phyloP scores from a whole-genome alignment of 2,113 vertebrate genomes.

The Hiodon alosoides region DNA sequence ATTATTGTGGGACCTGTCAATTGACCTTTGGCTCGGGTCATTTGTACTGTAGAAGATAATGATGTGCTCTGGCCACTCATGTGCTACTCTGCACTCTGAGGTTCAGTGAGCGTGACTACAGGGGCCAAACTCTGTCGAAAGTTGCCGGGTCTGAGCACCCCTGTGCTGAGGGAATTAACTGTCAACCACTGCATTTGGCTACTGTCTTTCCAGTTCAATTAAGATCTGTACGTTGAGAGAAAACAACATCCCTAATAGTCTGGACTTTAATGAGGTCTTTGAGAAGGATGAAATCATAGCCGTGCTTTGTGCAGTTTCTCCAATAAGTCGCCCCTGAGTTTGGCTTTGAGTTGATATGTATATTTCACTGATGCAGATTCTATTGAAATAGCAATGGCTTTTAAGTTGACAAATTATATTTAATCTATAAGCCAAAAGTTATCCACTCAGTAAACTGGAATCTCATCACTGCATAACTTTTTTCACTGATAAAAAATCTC shows the following conservation, averaged over 20 bases:
- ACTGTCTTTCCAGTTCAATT: constrained; percentile 29
- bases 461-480: constrained; percentile 9
- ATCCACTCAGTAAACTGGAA: constrained; percentile 27
- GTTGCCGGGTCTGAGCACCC: neutral
- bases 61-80: constrained; percentile 57
- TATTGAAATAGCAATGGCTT: constrained; percentile 70
- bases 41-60: constrained; percentile 53
- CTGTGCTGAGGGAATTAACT: neutral
- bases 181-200: neutral
- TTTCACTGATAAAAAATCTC: no score
- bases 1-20: constrained; percentile 59
- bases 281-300: constrained; percentile 51
- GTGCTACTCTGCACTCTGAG: constrained; percentile 12
- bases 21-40: constrained; percentile 64
- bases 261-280: constrained; percentile 23
- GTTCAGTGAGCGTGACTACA: neutral
- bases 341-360: constrained; percentile 65
- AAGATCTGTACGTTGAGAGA: constrained; percentile 38
- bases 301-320: constrained; percentile 35
- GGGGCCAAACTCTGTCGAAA: neutral
- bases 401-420: constrained; percentile 61
- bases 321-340: constrained; percentile 55
- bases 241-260: constrained; percentile 9
- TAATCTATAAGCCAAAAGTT: constrained; percentile 31
- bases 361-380: constrained; percentile 61